Base-by-base conservation (phyloP, 37 sponge, comb jelly and placozoan species). In the Dysidea cf. avara region DNA sequence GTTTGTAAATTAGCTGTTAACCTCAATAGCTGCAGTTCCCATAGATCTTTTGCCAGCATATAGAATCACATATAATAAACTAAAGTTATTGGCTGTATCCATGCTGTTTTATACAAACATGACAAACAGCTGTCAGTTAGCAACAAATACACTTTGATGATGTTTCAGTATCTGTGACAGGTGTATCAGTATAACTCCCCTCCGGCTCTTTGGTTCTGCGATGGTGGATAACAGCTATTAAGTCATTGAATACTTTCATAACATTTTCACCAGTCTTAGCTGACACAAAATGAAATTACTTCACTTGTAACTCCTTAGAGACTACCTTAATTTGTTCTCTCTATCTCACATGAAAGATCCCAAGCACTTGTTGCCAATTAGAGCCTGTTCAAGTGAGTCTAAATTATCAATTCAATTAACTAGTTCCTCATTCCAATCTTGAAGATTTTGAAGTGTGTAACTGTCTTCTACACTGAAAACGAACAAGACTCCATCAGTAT, bases 201-300 rank as follows among this genome's bases (percentile, higher is more conserved):
- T n/a, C n/a, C n/a, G n/a, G n/a, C n/a, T n/a, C n/a, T n/a, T n/a
- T n/a, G n/a, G n/a, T n/a, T n/a, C n/a, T n/a, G 5, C 46, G 5
- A 12, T 43, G 5, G 9, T 43, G 46, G 46, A 43, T 43, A 9
- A 9, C 46, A 9, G 9, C 46, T 35, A 80, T 30, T 21, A 86
- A 48, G 2, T 51, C 40, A 37, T 81, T 71, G 51, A 90, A 77
- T 32, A 67, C 43, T 1, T 75, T 25, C 21, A 43, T 61, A 14
- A 90, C 86, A 58, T 77, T 81, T 21, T 76, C 64, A 7, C 91
- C 91, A 6, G 86, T 85, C 51, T 85, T 90, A 32, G 91, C 91
- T 24, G 91, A 90, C 12, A 70, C 69, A 35, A 55, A 68, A 33
- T 77, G 74, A 2, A 26, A 18, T 3, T 47, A 28, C 2, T 53